Evolutionary conservation across 2,797 vertebrate genomes (phyloP).

Genomic region (Mus spretus): DNA sequence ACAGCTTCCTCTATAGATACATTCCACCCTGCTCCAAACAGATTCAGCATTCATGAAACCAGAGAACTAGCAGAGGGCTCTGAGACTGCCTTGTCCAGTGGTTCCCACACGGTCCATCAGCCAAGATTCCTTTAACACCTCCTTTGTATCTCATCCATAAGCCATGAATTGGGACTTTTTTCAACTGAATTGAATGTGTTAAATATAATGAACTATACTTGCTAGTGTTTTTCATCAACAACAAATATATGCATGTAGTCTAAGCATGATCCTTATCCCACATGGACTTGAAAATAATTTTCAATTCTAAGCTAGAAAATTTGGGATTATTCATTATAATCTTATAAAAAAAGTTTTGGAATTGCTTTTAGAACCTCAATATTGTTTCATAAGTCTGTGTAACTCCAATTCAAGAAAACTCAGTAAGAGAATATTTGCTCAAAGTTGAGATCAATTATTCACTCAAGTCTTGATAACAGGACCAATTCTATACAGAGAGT

Average conservation of each 20-base stretch:
- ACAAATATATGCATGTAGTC: not conserved
- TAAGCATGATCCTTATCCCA: not conserved
- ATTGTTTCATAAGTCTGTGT: conserved; percentile 24
- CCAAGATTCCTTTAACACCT: conserved; percentile 42
- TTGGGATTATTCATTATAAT: conserved; percentile 11
- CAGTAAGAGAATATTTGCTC: conserved; percentile 57
- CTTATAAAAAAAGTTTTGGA: conserved; percentile 25
- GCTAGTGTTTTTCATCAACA: not conserved
- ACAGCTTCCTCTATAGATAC: conserved; percentile 45
- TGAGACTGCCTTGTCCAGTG: not conserved
- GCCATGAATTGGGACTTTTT: not conserved
- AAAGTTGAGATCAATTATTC: conserved; percentile 43
- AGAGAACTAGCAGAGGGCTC: conserved; percentile 57
- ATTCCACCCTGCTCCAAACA: conserved; percentile 41
- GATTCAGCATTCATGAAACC: conserved; percentile 28
- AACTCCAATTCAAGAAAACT: not conserved
- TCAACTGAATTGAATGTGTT: conserved; percentile 46
- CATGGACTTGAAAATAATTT: conserved; percentile 62
- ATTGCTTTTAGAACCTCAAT: not conserved
- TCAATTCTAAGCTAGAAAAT: conserved; percentile 40
- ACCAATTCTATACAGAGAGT: conserved; percentile 36
- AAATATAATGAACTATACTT: conserved; percentile 52
- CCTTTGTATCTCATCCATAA: not conserved
- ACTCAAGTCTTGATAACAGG: conserved; percentile 16
- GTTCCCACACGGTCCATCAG: conserved; percentile 13